Evolutionary conservation across 2,888 invertebrate genomes (phyloP).

Genomic region (Strigamia maritima): DNA sequence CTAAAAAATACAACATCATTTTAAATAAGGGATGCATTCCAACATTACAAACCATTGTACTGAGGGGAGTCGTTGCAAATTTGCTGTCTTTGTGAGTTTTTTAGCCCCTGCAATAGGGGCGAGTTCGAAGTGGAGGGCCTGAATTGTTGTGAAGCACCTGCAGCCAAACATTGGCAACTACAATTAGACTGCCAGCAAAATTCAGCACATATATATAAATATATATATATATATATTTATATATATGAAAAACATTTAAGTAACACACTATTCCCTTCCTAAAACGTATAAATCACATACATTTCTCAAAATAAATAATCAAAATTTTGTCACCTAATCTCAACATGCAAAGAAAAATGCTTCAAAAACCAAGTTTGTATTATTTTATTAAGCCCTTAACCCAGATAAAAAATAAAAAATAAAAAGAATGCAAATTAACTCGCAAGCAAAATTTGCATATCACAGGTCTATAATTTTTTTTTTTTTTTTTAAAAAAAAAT

Average conservation of each 20-base stretch:
- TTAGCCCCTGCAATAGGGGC: constrained; percentile 34
- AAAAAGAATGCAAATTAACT: not conserved
- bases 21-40: not conserved
- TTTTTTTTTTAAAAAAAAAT: too few species aligned
- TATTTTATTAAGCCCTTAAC: not conserved
- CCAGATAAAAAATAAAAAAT: not conserved
- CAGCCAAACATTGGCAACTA: constrained; percentile 33
- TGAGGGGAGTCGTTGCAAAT: constrained; percentile 38
- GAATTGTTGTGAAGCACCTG: constrained; percentile 35
- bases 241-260: not conserved
- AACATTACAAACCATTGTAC: constrained; percentile 37
- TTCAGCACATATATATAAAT: not conserved
- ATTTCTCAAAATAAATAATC: not conserved
- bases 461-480: not conserved
- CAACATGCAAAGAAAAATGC: too few species aligned
- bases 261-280: not conserved
- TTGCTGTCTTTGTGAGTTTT: constrained; percentile 38
- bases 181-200: constrained; percentile 25
- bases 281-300: not conserved
- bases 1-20: not conserved
- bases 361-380: too few species aligned
- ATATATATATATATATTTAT: too few species aligned
- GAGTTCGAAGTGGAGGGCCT: constrained; percentile 32
- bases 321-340: too few species aligned
- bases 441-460: not conserved